Evolutionary conservation across 2,888 invertebrate genomes (phyloP).

Genomic region (Lacanobia oleracea): DNA sequence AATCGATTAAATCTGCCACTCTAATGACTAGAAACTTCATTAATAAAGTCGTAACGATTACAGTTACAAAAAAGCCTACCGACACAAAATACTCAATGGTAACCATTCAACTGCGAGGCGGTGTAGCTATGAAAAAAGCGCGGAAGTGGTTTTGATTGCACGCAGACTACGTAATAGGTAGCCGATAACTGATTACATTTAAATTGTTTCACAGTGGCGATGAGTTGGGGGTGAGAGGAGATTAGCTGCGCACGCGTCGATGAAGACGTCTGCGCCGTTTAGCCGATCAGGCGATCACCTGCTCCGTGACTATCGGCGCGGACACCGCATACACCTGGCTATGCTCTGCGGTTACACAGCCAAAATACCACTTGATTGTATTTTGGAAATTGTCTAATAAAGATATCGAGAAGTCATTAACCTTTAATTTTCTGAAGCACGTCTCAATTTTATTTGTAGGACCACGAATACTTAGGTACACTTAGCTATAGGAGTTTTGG

Average conservation of each 20-base stretch:
- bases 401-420: conserved; percentile 18
- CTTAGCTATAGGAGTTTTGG: background rate
- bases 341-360: conserved; percentile 71
- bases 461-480: background rate
- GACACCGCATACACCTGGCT: conserved; percentile 76
- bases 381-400: conserved; percentile 19
- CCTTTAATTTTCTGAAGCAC: conserved; percentile 10
- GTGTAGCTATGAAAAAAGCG: conserved; percentile 72
- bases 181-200: conserved; percentile 69
- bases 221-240: conserved; percentile 76
- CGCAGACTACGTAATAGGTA: conserved; percentile 74
- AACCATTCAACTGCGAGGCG: conserved; percentile 76
- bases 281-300: conserved; percentile 82
- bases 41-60: conserved; percentile 64
- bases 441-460: background rate
- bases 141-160: conserved; percentile 79
- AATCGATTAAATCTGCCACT: conserved; percentile 53
- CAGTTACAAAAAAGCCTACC: conserved; percentile 69
- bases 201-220: conserved; percentile 73
- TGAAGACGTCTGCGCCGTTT: conserved; percentile 77
- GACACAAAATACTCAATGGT: conserved; percentile 82
- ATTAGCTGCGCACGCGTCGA: conserved; percentile 86
- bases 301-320: conserved; percentile 66
- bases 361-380: conserved; percentile 63
- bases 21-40: conserved; percentile 57